Evolutionary conservation across 1,140 invertebrate species (phyloP), one percentile per base, ranked within the genome.

Genomic region (Anastrepha ludens): DNA sequence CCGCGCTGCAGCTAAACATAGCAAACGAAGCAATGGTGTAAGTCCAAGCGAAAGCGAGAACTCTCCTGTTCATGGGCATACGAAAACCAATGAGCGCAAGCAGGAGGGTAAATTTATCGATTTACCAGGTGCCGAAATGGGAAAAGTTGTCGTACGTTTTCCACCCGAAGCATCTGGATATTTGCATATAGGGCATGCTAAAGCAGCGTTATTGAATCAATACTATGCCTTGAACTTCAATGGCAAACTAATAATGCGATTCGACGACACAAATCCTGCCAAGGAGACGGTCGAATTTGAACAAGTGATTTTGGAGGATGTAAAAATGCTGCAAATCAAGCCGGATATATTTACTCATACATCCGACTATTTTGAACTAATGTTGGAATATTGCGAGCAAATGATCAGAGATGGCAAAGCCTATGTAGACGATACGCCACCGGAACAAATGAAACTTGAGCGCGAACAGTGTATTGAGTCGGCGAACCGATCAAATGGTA

Each of bases 241-340:
- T 91, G 99, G 99, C 0, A 97, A 97, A 92, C 95, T 99, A 0
- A 98, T 99, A 86, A 98, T 99, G 98, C 95, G 99, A 90, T 99
- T 99, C 94, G 99, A 99, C 94, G 99, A 99, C 92, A 99, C 99
- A 8, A 99, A 99, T 94, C 99, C 99, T 59, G 99, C 98, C 5
- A 99, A 99, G 93, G 99, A 99, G 93, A 98, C 99, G 92, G 97
- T 97, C n/a, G 97, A 99, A 90, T 99, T 99, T 95, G 99, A 99
- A 93, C 96, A 99, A 94, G 98, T 99, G 0, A 99, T 99, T 90
- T 94, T 99, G 39, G 97, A 99, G 94, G 99, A 99, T 94, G 94
- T 99, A 13, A 95, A 96, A 90, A 95, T 99, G 94, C 93, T 99
- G 67, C 95, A 99, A 91, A 97, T 99, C 81, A 97, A 98, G 90